Percentiles rank a stretch among this genome's conserved stretches.
Evolutionary conservation across 2,113 vertebrate genomes (phyloP).

Genomic region (Pomatostomus ruficeps): DNA sequence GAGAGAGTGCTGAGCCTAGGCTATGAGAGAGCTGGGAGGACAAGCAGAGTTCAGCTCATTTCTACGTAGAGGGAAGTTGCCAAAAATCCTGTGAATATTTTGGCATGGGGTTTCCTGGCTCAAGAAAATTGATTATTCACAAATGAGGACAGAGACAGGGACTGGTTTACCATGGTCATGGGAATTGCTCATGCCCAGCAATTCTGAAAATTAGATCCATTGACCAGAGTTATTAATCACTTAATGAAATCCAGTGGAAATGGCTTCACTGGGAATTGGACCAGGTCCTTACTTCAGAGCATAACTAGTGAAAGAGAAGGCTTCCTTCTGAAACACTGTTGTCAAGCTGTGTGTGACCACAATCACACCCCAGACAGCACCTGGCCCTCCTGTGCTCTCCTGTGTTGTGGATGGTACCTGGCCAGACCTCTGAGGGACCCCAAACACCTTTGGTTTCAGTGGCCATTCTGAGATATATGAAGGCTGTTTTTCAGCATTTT

Average conservation of each 20-base stretch:
- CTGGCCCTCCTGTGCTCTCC: background rate
- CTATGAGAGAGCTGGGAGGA: background rate
- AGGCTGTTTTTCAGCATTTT: background rate
- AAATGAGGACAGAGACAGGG: background rate
- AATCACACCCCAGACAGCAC: background rate
- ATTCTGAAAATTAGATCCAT: background rate
- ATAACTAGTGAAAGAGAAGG: background rate
- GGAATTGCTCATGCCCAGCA: background rate
- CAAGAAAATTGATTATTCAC: background rate
- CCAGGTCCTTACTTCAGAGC: background rate
- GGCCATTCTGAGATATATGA: background rate
- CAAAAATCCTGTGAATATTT: background rate
- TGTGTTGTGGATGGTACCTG: fast-evolving
- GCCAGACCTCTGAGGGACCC: background rate
- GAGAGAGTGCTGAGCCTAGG: background rate
- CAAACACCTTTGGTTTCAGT: background rate
- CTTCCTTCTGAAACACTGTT: background rate
- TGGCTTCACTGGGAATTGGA: background rate
- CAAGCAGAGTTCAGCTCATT: background rate
- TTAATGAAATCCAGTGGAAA: background rate
- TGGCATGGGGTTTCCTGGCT: background rate
- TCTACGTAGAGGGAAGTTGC: background rate
- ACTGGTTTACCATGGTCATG: background rate
- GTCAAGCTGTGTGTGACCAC: background rate
- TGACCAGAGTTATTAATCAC: background rate